Evolutionary conservation across 2,888 invertebrate genomes (phyloP), one percentile per base, ranked within the genome.

Genomic region (Rutpela maculata): DNA sequence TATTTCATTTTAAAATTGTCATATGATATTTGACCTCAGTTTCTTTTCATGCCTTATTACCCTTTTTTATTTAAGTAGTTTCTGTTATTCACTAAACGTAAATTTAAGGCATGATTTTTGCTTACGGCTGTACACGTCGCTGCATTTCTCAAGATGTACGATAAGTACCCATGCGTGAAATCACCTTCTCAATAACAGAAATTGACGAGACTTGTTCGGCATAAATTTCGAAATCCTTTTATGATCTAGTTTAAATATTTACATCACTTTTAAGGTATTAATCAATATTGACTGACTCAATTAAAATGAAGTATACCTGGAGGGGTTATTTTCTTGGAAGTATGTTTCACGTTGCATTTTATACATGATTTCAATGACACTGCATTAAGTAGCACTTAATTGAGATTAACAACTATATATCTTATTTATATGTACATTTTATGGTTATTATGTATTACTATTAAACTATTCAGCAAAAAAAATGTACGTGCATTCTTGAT

Each of bases 121-220:
- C 55, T 9, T 22, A 15, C 50, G 12, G 26, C 55, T 22, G 17
- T 67, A 67, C 67, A 17, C 55, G 19, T 9, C 9, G 19, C 11
- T 35, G 19, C 55, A 69, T 69, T 69, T 57, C 57, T 17, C 68
- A 57, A 56, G 68, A 57, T 9, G 57, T 69, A 18, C 57, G 68
- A 69, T 65, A 59, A 60, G 59, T 38, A 59, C 19, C 60, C 18
- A 43, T 60, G 70, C 70, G 70, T 70, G 60, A 70, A 70, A 70
- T 70, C 70, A 38, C 70, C 70, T 60, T 59, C 70, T 59, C 56
- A 38, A 70, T 70, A 70, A 70, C 70, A 22, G 18, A 22, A 70
- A 60, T 59, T 70, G 70, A 60, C 70, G 70, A 70, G 60, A 60
- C 70, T 70, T 60, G 70, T 60, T 60, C 38, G 70, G 70, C 59